Evolutionary conservation across 2,113 vertebrate genomes (phyloP).

Genomic region (Hylia prasina): DNA sequence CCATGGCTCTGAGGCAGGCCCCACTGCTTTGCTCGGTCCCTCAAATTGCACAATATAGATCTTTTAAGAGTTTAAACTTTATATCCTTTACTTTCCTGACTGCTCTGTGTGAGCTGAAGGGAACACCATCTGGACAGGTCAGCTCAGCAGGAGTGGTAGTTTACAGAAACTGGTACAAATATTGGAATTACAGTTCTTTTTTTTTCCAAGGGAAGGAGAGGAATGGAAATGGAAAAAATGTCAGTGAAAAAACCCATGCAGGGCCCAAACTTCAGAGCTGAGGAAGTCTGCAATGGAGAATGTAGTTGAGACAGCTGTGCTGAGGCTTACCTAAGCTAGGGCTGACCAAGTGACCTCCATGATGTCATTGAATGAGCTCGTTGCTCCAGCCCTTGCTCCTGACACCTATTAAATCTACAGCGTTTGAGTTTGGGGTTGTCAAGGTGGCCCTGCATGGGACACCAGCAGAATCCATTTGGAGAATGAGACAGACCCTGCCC

Average conservation of each 20-base stretch:
- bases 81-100: not conserved
- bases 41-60: not conserved
- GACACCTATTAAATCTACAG: conserved; percentile 51
- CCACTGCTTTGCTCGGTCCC: not conserved
- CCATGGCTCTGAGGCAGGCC: not conserved
- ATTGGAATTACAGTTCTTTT: not conserved
- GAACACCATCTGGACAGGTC: conserved; percentile 3
- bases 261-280: conserved; percentile 5
- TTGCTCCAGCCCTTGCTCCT: conserved; percentile 18
- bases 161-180: conserved; percentile 24
- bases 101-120: not conserved
- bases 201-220: conserved; percentile 20
- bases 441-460: not conserved
- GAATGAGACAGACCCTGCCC: not conserved
- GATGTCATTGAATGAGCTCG: conserved; percentile 35
- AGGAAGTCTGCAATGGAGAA: conserved; percentile 55
- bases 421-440: conserved; percentile 3
- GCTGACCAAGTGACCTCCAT: conserved; percentile 46
- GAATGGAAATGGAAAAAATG: conserved; percentile 51
- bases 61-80: not conserved
- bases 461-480: not conserved
- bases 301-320: conserved; percentile 53
- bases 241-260: not conserved
- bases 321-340: conserved; percentile 39
- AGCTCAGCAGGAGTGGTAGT: not conserved